Conservation (phyloP, 2,113 vertebrate genomes). For the Rhynchomys soricoides region DNA sequence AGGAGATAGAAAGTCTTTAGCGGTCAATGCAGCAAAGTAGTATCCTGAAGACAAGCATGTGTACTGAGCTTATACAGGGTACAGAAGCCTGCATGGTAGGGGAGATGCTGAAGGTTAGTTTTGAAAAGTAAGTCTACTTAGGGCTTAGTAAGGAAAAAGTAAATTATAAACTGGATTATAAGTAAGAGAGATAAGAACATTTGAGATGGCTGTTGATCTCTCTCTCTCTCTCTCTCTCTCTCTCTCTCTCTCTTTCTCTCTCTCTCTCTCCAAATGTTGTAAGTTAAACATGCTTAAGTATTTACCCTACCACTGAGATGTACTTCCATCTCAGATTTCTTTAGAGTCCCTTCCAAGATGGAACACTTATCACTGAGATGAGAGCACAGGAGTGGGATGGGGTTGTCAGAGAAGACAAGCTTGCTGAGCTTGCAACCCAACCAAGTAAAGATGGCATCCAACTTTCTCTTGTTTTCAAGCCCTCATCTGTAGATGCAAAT, state of each 20-base stretch:
- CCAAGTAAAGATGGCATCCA: background rate
- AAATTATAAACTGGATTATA: no score
- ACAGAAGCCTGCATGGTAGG: background rate
- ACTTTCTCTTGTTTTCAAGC: background rate
- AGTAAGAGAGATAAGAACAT: background rate
- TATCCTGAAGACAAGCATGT: background rate
- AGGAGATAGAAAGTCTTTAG: background rate
- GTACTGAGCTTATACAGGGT: background rate
- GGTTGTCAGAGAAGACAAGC: background rate
- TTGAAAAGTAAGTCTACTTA: background rate
- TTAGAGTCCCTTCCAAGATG: background rate
- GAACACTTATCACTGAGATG: background rate
- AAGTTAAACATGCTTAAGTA: background rate
- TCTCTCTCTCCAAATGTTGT: no score
- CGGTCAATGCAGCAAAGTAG: background rate
- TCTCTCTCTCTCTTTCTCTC: no score
- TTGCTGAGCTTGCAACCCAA: background rate
- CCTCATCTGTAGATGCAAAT: background rate
- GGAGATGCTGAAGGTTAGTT: background rate
- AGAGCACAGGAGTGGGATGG: background rate
- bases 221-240: background rate
- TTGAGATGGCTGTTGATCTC: background rate
- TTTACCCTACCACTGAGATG: background rate
- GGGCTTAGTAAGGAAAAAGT: no score
- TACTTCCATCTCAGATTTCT: background rate